Conservation (phyloP, 2,113 vertebrate genomes). For the Melanocharis versteri region DNA sequence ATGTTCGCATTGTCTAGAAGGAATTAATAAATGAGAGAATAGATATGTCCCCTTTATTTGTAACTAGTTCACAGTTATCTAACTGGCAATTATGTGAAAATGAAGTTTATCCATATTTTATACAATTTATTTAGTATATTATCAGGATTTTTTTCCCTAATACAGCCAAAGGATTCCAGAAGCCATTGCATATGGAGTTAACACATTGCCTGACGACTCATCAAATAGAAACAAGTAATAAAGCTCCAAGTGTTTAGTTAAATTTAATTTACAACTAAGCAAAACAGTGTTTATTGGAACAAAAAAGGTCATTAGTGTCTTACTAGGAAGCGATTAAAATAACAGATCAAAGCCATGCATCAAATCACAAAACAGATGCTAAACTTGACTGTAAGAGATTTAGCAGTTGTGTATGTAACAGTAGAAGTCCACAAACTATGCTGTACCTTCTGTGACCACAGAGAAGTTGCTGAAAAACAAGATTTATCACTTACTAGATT, state of each 20-base stretch:
- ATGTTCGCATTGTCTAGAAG: background rate
- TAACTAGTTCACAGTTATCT: background rate
- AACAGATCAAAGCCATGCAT: conserved; percentile 75
- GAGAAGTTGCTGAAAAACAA: conserved; percentile 18
- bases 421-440: conserved; percentile 22
- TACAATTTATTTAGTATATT: conserved; percentile 57
- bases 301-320: conserved; percentile 81
- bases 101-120: conserved; percentile 26
- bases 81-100: conserved; percentile 25
- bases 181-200: conserved; percentile 27
- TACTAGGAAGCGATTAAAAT: conserved; percentile 79
- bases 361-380: conserved; percentile 79
- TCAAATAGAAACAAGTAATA: conserved; percentile 62
- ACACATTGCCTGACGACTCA: conserved; percentile 15
- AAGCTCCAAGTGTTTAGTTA: conserved; percentile 71
- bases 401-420: conserved; percentile 41
- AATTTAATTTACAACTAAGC: conserved; percentile 78
- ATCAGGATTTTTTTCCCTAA: background rate
- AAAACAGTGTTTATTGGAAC: conserved; percentile 77
- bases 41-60: background rate
- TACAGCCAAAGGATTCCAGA: conserved; percentile 10
- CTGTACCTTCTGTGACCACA: background rate
- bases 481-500: background rate
- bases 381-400: conserved; percentile 69
- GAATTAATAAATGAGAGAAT: background rate